Evolutionary conservation across 2,888 invertebrate species (phyloP), one percentile per base, ranked within the genome.

Genomic region (Drosophila acutilabella): DNA sequence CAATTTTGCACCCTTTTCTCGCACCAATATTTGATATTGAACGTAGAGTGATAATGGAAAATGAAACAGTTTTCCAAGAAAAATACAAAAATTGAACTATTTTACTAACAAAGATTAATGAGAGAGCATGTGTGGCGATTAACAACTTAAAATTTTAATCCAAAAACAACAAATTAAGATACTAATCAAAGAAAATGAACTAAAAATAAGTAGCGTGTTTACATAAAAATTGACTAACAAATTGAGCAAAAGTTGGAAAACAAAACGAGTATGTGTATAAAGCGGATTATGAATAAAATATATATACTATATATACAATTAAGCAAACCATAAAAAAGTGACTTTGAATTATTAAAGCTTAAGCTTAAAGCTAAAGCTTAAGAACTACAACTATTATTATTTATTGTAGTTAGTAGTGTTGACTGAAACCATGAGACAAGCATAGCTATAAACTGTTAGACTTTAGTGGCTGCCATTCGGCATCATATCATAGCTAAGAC

Each of bases 11-110:
- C 89, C 83, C 56, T 73, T 83, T 75, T 84, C 81, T 86, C 54
- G 83, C 83, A 84, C 83, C 83, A 88, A 84, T 88, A 88, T 86
- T 68, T 74, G 65, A 84, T 84, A 84, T 84, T 84, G 89, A 88
- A 71, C 73, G 75, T 88, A 88, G 89, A 86, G 83, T 88, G 83
- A 84, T 84, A 78, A 69, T 44, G 64, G 48, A 78, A 70, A 60
- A 62, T 33, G 4, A 33, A 33, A 57, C 13, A 16, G 20, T 68
- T 75, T 82, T 67, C 61, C 50, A 64, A 60, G 20, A 23, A 53
- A 79, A 68, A 62, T 26, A 40, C 4, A 48, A 66, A 57, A 62
- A 40, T 33, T 48, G 10, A 61, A 62, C 78, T 83, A 83, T 88
- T 88, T 88, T 86, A 86, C 50, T 45, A 62, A 54, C 7, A 20